Base-by-base conservation (phyloP, 92 coral and sea anemone genomes). In the Umimayanthus kanabou region DNA sequence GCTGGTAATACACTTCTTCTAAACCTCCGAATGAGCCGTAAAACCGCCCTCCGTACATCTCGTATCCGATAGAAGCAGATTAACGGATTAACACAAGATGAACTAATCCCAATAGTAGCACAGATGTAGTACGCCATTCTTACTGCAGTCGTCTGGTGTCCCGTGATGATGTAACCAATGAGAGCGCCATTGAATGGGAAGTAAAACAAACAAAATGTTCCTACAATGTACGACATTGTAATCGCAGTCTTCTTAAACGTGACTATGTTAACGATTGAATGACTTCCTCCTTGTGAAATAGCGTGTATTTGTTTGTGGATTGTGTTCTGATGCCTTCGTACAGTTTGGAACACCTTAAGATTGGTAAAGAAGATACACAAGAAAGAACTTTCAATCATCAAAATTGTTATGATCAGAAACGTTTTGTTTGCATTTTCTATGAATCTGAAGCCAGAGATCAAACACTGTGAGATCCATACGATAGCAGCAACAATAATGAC, bases 201-300 rank as follows among this genome's bases (percentile, higher is more conserved):
- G 65, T 78, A 78, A 78, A 78, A 78, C 82, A 78, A 9, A 53
- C 61, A 78, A 13, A 78, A 78, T 5, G 82, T 78, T 49, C 82
- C 82, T 29, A 78, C 82, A 23, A 78, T 78, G 39, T 78, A 78
- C 30, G 37, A 47, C 82, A 78, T 78, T 78, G 82, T 78, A 6
- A 78, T 26, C 33, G 65, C 37, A 9, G 64, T 45, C 42, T 78
- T 78, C 67, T 28, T 78, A 25, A 78, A 78, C 26, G 57, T 28
- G 40, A 49, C 2, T 0, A 78, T 78, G 39, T 78, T 78, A 28
- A 78, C 66, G 9, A 58, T 18, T 43, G 64, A 40, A 11, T 18
- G 40, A 15, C 30, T 49, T 20, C 37, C 42, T 53, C 14, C 39
- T 43, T 49, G 82, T 47, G 82, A 45, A 13, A 50, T n/a, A 23